Evolutionary conservation across 1,140 invertebrate genomes (phyloP), one percentile per base, ranked within the genome.

Genomic region (Drosophila sp.): DNA sequence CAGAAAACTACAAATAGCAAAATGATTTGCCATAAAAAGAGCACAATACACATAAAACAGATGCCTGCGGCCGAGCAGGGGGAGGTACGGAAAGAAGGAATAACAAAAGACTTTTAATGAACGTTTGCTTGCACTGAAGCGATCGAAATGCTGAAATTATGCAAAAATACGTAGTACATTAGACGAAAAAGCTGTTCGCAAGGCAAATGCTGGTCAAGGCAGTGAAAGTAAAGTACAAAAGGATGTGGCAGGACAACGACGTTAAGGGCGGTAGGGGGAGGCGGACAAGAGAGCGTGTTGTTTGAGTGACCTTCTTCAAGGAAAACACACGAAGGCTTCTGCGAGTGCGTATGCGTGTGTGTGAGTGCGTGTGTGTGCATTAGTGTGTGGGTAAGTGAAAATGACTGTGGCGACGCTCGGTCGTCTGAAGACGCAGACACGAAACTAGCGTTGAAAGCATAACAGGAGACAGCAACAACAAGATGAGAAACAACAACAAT

Each of bases 221-320:
- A 67, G 69, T 72, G 62, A 72, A 72, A 72, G 69, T 66, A 48
- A 32, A 67, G 50, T 25, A 25, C n/a, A 32, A 61, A 62, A 69
- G 46, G 32, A 70, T 13, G 40, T 16, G 13, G 29, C 48, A 11
- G 29, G 32, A 14, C 16, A 16, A 11, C 41, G 45, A 25, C 9
- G n/a, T n/a, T n/a, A n/a, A n/a, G n/a, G n/a, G n/a, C n/a, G n/a
- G n/a, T n/a, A n/a, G n/a, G 21, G 5, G n/a, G 7, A 1, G 45
- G 14, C 25, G 14, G 18, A 11, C n/a, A 36, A 18, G 41, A 32
- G 9, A 29, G 45, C 2, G 29, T 18, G 54, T 54, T 54, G 71
- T 64, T 69, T 34, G 40, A 57, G 69, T 84, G 80, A 84, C 80
- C 81, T 86, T 86, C 78, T 87, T 76, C 78, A 87, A 86, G 82